phyloP scores from a whole-genome alignment of 1,140 invertebrate genomes.

The Ips typographus region DNA sequence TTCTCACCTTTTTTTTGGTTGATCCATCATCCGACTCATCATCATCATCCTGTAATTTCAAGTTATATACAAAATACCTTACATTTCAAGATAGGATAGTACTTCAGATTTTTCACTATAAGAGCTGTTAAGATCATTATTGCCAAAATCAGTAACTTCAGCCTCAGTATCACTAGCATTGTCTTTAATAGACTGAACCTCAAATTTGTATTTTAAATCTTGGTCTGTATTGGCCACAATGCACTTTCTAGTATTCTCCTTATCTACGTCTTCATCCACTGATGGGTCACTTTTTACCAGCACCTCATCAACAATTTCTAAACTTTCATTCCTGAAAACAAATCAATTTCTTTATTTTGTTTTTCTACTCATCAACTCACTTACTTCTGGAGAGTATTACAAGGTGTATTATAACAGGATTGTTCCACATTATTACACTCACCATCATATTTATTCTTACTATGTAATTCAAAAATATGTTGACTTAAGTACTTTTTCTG shows the following conservation, averaged over 20 bases:
- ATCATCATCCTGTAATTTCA: slow-evolving; percentile 9
- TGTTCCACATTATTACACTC: neutral
- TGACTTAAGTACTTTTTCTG: slow-evolving; percentile 31
- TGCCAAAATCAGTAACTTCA: slow-evolving; percentile 9
- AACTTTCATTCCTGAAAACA: neutral
- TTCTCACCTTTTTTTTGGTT: neutral
- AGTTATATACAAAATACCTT: neutral
- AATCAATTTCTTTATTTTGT: neutral
- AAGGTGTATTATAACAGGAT: neutral
- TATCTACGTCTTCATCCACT: slow-evolving; percentile 12
- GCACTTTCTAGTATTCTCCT: slow-evolving; percentile 3
- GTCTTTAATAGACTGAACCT: too few species aligned
- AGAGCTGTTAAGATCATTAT: slow-evolving; percentile 8
- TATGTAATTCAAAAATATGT: slow-evolving; percentile 31
- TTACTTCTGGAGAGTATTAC: too few species aligned
- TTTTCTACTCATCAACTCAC: neutral
- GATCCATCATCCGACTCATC: slow-evolving; percentile 1
- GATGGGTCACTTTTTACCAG: neutral
- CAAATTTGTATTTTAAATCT: too few species aligned
- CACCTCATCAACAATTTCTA: neutral
- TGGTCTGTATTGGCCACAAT: too few species aligned
- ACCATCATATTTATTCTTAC: slow-evolving; percentile 3
- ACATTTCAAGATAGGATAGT: neutral
- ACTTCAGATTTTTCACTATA: slow-evolving; percentile 17
- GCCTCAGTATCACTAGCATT: slow-evolving; percentile 12